Evolutionary conservation across 37 sponge, comb jelly and placozoan species (phyloP), one percentile per base, ranked within the genome.

Genomic region (Cladorhizidae sp.): DNA sequence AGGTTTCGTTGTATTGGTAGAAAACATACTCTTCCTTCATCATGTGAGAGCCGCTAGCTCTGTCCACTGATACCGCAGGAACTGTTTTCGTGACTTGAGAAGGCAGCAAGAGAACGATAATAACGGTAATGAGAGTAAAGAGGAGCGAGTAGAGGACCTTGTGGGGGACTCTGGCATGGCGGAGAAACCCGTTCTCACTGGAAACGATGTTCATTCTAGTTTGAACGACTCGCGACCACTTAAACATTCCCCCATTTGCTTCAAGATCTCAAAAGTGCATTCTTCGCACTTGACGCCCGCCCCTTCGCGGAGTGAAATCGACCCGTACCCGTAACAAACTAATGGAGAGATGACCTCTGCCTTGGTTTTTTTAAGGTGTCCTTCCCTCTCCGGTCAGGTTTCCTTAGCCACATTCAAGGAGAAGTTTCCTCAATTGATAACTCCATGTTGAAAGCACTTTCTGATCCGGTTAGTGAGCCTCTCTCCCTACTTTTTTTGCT

Each of bases 81-180:
- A 8, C 31, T 12, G 21, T 15, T 21, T 45, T 58, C 6, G 45
- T 35, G 1, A 57, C 8, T 25, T 58, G n/a, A 21, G 52, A 28
- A 20, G 92, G 92, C 31, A 90, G 68, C 18, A 91, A 80, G 7
- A 87, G 70, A 28, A 83, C 72, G 2, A 91, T 81, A 14, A 91
- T 56, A 12, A 82, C 62, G 0, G 86, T 23, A 9, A 77, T 54
- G 1, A 82, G 70, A 0, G 79, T 74, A 64, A 91, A 86, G 0
- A 91, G 75, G 0, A 91, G 80, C 21, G 84, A 72, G 55, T 83
- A 88, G 36, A 88, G 57, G 28, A 77, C 89, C 61, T 70, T 77
- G 49, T 88, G 67, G 9, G 84, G 74, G 40, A 84, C 57, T 41
- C 77, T 76, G 70, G 78, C 54, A 14, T 68, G 77, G 2, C 85